phyloP scores from a whole-genome alignment of 2,888 invertebrate genomes.

The Nephrotoma appendiculata region DNA sequence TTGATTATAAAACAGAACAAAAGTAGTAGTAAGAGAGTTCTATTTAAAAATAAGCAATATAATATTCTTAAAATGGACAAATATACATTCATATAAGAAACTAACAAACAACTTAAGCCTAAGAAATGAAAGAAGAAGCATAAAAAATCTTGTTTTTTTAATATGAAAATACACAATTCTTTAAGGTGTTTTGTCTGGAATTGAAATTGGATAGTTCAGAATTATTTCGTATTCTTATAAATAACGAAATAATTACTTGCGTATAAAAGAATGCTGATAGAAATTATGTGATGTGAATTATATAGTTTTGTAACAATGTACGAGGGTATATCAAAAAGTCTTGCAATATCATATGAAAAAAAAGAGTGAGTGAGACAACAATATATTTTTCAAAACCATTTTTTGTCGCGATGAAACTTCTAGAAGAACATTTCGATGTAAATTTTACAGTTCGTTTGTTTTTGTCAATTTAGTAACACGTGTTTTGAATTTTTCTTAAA shows the following conservation, averaged over 20 bases:
- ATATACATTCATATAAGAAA: not conserved
- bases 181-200: not conserved
- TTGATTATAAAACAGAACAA: not conserved
- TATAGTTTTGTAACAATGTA: not conserved
- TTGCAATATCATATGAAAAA: too few species aligned
- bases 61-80: not conserved
- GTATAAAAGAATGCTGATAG: not conserved
- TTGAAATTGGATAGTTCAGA: not conserved
- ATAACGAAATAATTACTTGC: not conserved
- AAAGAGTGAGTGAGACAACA: too few species aligned
- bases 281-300: not conserved
- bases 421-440: too few species aligned
- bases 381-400: too few species aligned
- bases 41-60: not conserved
- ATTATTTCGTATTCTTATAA: not conserved
- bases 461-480: too few species aligned
- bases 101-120: not conserved
- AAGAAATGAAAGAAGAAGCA: not conserved
- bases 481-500: too few species aligned
- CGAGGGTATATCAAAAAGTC: too few species aligned
- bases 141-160: not conserved
- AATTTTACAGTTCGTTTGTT: too few species aligned
- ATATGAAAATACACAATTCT: not conserved
- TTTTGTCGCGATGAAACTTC: too few species aligned
- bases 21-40: not conserved